Evolutionary conservation across 2,797 vertebrate species (phyloP).

Genomic region (Tarsius wallacei): DNA sequence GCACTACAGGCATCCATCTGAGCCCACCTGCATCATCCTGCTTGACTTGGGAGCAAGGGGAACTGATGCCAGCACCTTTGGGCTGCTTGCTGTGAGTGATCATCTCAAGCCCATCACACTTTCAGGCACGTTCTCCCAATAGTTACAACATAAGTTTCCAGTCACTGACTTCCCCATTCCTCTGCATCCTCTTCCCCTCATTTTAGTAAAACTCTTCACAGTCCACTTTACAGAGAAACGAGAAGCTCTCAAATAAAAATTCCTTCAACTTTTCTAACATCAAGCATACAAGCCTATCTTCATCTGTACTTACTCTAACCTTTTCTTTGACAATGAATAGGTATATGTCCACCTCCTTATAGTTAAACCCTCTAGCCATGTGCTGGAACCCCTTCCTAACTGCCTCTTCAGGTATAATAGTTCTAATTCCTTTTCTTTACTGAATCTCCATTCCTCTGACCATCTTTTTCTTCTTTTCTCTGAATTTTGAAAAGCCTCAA

Average conservation of each 20-base stretch:
- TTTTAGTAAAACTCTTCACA: not conserved
- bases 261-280: not conserved
- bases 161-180: not conserved
- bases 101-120: not conserved
- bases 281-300: not conserved
- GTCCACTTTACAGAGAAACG: not conserved
- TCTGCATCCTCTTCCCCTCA: not conserved
- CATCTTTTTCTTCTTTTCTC: not conserved
- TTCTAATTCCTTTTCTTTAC: not conserved
- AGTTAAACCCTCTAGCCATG: not conserved
- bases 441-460: too few species aligned
- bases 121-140: not conserved
- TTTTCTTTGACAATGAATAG: not conserved
- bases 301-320: not conserved
- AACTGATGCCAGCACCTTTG: too few species aligned
- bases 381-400: not conserved
- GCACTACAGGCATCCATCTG: not conserved
- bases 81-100: not conserved
- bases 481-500: conserved; percentile 3
- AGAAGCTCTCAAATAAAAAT: not conserved
- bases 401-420: not conserved
- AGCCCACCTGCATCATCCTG: not conserved
- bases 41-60: not conserved
- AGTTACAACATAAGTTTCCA: not conserved
- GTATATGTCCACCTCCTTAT: not conserved